These are phyloP conservation scores for Pararge aegeria DNA, from an alignment of 1,140 invertebrate genomes.

Conservation along the genomic window DNA sequence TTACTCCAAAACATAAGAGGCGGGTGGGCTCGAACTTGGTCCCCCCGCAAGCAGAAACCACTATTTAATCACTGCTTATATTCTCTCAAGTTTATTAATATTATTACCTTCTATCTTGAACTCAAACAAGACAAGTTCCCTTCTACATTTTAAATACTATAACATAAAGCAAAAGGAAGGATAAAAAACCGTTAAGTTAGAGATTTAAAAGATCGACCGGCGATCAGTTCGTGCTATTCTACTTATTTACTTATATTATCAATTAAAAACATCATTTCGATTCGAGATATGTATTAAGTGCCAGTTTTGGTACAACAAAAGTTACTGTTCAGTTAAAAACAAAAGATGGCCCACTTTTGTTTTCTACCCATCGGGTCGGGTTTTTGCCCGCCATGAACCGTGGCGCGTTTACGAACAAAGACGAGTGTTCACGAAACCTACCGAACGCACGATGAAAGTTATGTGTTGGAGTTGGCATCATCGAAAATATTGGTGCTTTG, in stretches of 20 bases:
- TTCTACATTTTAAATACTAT: too few species aligned
- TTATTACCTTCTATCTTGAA: too few species aligned
- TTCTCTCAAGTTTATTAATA: too few species aligned
- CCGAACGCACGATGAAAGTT: conserved; percentile 55
- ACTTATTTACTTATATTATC: not conserved
- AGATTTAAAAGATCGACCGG: too few species aligned
- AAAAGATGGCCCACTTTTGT: conserved; percentile 46
- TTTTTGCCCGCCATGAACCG: conserved; percentile 39
- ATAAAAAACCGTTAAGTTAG: too few species aligned
- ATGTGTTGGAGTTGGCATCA: conserved; percentile 30
- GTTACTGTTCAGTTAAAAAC: conserved; percentile 16
- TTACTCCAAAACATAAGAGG: too few species aligned
- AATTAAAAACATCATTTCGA: not conserved
- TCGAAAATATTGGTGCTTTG: conserved; percentile 1
- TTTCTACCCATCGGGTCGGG: conserved; percentile 39
- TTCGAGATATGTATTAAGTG: not conserved
- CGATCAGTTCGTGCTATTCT: too few species aligned
- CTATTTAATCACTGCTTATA: too few species aligned
- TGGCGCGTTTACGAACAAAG: conserved; percentile 24
- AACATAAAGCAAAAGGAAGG: too few species aligned
- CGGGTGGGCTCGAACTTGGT: too few species aligned
- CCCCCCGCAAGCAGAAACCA: too few species aligned
- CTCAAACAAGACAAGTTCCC: too few species aligned
- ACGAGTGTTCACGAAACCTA: conserved; percentile 30
- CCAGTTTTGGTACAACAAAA: not conserved